Percentiles rank a stretch among this genome's conserved stretches.
phyloP scores from a whole-genome alignment of 2,113 vertebrate species.

The Cercopithecus mona region DNA sequence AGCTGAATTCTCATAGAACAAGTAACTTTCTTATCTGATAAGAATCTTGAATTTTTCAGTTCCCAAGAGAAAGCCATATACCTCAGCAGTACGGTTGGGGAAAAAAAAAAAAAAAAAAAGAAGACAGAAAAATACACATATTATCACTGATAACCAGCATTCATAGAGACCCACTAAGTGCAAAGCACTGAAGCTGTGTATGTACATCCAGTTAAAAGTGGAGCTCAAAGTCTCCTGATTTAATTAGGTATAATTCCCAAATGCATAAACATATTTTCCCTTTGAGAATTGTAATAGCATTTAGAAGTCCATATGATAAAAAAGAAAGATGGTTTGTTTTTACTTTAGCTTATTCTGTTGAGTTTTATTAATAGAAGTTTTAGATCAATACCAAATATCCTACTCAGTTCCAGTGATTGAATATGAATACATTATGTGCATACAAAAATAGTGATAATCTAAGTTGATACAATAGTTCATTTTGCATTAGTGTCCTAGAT shows the following conservation, averaged over 20 bases:
- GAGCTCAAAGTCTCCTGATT: not conserved
- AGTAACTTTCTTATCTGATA: not conserved
- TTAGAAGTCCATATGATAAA: constrained; percentile 52
- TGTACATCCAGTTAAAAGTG: not conserved
- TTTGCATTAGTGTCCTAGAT: constrained; percentile 99
- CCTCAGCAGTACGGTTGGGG: not conserved
- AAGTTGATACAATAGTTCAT: constrained; percentile 99
- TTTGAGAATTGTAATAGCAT: constrained; percentile 70
- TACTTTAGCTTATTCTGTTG: constrained; percentile 77
- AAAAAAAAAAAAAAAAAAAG: not conserved
- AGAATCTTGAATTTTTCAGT: not conserved
- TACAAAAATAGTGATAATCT: constrained; percentile 91
- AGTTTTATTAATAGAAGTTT: constrained; percentile 85
- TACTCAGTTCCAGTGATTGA: constrained; percentile 88
- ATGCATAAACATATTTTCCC: constrained; percentile 42
- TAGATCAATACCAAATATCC: constrained; percentile 89
- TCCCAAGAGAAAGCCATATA: not conserved
- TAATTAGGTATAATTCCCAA: constrained; percentile 41
- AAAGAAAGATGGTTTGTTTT: constrained; percentile 74
- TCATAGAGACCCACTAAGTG: not conserved
- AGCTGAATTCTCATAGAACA: not conserved
- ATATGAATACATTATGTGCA: constrained; percentile 88
- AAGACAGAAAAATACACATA: not conserved
- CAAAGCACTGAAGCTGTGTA: not conserved
- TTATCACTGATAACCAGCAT: not conserved